A percentile compares a stretch with the other conserved stretches of the same genome.
phyloP scores from a whole-genome alignment of 2,797 vertebrate species.

The Tauraco hartlaubi region DNA sequence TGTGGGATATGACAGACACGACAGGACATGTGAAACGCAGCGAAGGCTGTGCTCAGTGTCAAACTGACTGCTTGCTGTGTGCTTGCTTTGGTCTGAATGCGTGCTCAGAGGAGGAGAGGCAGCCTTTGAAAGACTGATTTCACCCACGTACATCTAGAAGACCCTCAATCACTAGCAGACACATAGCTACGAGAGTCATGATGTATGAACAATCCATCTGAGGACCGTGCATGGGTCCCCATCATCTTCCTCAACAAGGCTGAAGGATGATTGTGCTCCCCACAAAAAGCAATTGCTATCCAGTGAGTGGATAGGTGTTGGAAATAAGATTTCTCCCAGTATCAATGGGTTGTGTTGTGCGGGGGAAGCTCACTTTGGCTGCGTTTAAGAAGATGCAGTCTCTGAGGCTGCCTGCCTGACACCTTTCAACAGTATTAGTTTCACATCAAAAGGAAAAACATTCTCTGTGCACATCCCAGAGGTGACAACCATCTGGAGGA shows the following conservation, averaged over 20 bases:
- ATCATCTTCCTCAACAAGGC: not conserved
- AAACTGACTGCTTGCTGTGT: not conserved
- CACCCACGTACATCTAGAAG: not conserved
- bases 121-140: not conserved
- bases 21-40: accelerated
- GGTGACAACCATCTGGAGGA: constrained; percentile 60
- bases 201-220: not conserved
- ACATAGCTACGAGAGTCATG: not conserved
- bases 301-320: not conserved
- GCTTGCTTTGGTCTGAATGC: not conserved
- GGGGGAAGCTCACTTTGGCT: not conserved
- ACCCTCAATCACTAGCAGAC: not conserved
- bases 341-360: not conserved
- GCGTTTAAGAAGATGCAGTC: not conserved
- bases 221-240: accelerated
- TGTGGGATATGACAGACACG: not conserved
- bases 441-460: constrained; percentile 60
- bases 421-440: constrained; percentile 57
- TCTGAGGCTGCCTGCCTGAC: constrained; percentile 51
- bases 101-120: not conserved
- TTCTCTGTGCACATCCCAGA: constrained; percentile 47
- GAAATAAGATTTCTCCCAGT: not conserved
- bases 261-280: not conserved
- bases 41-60: not conserved
- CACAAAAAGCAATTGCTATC: not conserved